Evolutionary conservation across 1,140 invertebrate species (phyloP).

Genomic region (Lepidurus packardi): DNA sequence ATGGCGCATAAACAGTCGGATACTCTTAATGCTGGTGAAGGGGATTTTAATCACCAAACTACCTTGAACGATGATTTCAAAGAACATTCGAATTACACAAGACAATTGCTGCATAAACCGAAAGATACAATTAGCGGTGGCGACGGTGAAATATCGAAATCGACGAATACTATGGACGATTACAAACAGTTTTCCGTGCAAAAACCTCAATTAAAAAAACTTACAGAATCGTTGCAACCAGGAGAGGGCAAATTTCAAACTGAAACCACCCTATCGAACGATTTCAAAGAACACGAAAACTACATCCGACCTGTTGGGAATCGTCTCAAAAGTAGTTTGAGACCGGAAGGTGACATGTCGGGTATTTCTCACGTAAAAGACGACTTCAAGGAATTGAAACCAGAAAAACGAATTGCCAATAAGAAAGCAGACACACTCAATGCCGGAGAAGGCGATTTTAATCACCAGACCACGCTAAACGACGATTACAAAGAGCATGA

Average conservation of each 20-base stretch:
- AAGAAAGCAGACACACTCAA: neutral
- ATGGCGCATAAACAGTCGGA: neutral
- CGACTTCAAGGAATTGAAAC: neutral
- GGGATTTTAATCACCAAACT: neutral
- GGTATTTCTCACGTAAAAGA: neutral
- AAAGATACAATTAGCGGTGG: neutral
- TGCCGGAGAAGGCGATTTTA: neutral
- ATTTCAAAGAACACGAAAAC: neutral
- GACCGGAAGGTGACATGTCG: neutral
- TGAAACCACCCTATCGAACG: neutral
- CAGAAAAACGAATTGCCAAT: neutral
- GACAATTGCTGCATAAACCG: neutral
- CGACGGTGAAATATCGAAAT: neutral
- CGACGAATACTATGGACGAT: neutral
- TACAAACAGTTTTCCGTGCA: neutral
- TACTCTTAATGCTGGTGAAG: neutral
- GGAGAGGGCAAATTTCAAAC: no score
- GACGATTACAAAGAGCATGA: neutral
- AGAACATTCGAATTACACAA: neutral
- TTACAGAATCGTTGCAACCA: no score
- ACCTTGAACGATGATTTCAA: neutral
- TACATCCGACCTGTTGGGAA: neutral
- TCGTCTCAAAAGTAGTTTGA: neutral
- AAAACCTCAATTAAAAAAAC: no score
- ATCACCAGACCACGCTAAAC: neutral